Base-by-base conservation (phyloP, 2,888 invertebrate species). In the Isotomurus palustris region DNA sequence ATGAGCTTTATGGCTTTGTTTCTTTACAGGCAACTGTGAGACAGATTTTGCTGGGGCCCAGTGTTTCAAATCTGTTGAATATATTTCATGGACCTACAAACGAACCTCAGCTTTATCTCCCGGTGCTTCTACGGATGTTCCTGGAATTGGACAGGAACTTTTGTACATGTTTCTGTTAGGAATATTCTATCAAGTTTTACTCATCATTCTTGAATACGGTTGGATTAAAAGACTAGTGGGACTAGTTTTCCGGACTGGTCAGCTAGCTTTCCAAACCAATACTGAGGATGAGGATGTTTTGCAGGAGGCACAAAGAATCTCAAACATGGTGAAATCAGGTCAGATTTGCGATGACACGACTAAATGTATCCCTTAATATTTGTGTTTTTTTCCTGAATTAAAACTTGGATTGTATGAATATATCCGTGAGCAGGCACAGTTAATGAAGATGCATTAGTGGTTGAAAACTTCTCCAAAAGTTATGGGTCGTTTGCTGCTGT, bases 21-120 rank as follows among this genome's bases (percentile, higher is more conserved):
- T n/a, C 8, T 43, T 24, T 58, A 10, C 27, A 68, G 68, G 56
- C 32, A 64, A 64, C 38, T 68, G 68, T 40, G 21, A 27, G n/a
- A 47, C 22, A 6, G 52, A 56, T 10, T 57, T 66, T 28, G 12
- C 21, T 2, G 48, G 28, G 2, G 8, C 56, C 6, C 28, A 21
- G 3, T 70, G 68, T 45, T 66, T 67, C 29, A 35, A 56, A 40
- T 65, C 70, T 10, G 48, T 53, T n/a, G 41, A 60, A 1, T 70
- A 66, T 19, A 43, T 69, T 17, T 38, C 55, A 1, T 69, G 70
- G 68, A 8, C 12, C 19, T 49, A 49, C 22, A 6, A 47, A 8
- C 22, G 28, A 47, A 27, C 14, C 19, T 38, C 47, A n/a, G 14
- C 25, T 24, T 10, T 10, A 47, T 14, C 3, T 5, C 32, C n/a